Evolutionary conservation across 2,113 vertebrate species (phyloP).

Genomic region (Sprattus sprattus): DNA sequence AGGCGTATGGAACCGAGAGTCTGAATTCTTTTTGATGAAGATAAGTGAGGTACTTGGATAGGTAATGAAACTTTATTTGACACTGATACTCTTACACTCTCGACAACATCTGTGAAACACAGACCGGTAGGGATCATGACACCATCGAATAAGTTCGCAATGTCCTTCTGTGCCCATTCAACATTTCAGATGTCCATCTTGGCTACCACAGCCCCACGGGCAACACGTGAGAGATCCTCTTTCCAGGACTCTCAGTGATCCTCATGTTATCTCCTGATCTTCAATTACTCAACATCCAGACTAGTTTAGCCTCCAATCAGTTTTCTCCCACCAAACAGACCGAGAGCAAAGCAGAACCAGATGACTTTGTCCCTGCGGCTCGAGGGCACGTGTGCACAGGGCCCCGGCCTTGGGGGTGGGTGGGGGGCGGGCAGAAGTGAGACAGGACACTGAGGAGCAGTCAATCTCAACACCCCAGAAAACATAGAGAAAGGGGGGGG

Average conservation of each 20-base stretch:
- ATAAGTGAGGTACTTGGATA: constrained; percentile 10
- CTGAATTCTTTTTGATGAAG: not conserved
- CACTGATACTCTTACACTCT: not conserved
- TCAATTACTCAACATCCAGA: constrained; percentile 66
- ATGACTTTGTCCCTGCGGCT: constrained; percentile 49
- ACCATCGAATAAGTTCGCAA: not conserved
- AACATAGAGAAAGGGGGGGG: not conserved
- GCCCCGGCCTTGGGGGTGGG: constrained; percentile 3
- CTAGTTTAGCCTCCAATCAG: constrained; percentile 62
- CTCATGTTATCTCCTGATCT: constrained; percentile 65
- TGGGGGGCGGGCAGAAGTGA: not conserved
- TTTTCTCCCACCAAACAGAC: constrained; percentile 54
- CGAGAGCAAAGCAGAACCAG: constrained; percentile 62
- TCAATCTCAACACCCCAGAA: constrained; percentile 14
- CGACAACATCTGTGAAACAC: not conserved
- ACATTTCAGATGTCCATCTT: not conserved
- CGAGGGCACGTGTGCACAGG: constrained; percentile 32
- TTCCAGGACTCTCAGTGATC: constrained; percentile 51
- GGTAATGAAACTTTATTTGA: constrained; percentile 1
- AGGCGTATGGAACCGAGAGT: not conserved
- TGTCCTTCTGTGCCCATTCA: not conserved
- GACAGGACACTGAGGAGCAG: constrained; percentile 5
- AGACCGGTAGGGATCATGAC: not conserved
- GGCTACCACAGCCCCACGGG: not conserved
- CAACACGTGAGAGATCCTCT: constrained; percentile 41